Percentiles rank a stretch among this genome's conserved stretches.
Conservation (phyloP, 1,140 invertebrate species). For the Prorops nasuta region DNA sequence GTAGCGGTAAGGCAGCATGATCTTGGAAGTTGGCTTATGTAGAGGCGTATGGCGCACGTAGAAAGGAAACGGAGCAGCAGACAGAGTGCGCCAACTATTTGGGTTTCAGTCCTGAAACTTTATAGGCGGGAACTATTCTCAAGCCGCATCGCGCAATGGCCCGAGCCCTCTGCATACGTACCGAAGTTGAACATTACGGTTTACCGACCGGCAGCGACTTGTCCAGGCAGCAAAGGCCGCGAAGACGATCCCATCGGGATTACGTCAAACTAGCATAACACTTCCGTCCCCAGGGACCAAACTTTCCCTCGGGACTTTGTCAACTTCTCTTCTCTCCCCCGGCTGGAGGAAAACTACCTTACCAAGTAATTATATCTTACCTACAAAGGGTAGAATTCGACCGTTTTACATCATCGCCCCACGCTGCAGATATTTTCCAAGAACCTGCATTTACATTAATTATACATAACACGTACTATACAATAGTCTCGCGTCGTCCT, state of each 20-base stretch:
- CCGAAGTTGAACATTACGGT: slow-evolving; percentile 26
- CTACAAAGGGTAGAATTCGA: neutral
- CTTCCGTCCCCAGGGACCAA: slow-evolving; percentile 17
- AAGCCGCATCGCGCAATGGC: slow-evolving; percentile 19
- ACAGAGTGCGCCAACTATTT: too few relatives aligned
- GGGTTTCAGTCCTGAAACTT: too few relatives aligned
- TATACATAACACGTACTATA: too few relatives aligned
- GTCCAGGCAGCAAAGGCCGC: slow-evolving; percentile 3
- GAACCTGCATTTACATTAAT: too few relatives aligned
- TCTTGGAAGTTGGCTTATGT: too few relatives aligned
- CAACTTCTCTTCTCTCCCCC: neutral
- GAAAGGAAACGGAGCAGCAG: too few relatives aligned
- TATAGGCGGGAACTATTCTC: slow-evolving; percentile 44
- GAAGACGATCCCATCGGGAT: slow-evolving; percentile 33
- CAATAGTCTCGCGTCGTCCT: too few relatives aligned
- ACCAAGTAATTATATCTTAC: neutral
- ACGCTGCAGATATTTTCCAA: too few relatives aligned
- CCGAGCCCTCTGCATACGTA: slow-evolving; percentile 27
- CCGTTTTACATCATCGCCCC: neutral
- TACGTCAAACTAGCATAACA: slow-evolving; percentile 43
- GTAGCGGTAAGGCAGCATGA: too few relatives aligned
- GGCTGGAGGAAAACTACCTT: neutral
- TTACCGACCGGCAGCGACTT: slow-evolving; percentile 36
- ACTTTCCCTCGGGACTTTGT: neutral
- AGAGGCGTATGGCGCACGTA: too few relatives aligned